Base-by-base conservation (phyloP, 2,888 invertebrate genomes). In the Cremastinae sp. region DNA sequence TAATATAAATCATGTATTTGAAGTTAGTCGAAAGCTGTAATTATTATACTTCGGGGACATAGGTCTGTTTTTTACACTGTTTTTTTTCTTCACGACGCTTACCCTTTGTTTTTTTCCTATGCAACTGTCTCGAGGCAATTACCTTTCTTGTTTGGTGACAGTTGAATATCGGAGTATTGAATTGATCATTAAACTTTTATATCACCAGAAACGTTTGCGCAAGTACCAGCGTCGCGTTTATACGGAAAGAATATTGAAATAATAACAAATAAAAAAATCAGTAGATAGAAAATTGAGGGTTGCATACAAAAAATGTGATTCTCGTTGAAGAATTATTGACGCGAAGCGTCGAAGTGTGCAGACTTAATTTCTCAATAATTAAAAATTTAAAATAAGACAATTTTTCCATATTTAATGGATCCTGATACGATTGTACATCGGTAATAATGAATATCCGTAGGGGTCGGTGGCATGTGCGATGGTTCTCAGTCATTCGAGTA, bases 371-470 rank as follows among this genome's bases (percentile, higher is more conserved):
- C 4, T 61, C 35, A 51, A 16, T 28, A 51, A 68, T 70, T 53
- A 16, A 70, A 61, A 70, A n/a, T n/a, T n/a, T n/a, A 39, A 37
- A 62, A 64, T 62, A 58, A 20, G 9, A 58, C n/a, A 10, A 58
- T 61, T 45, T n/a, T 22, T 41, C 45, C 45, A 39, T 43, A 12
- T n/a, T 20, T 39, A 65, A 47, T 43, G 22, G 49, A 35, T 53
- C 16, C 47, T 65, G 49, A 45, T 51, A 22, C 39, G 56, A 35
- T 37, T 14, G 22, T 61, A 41, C 10, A 53, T 20, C 59, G 59
- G 45, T 59, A 75, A 73, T 69, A 73, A 69, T 75, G 64, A 69
- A 72, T 55, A 73, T 45, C 28, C 37, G 14, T 0, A 28, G 20
- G 37, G 41, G 43, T 53, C 10, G 55, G 28, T 55, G 39, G 55